These are phyloP conservation scores for Heteromormyrus szaboi DNA, from an alignment of 2,797 vertebrate genomes.

Conservation along the genomic window DNA sequence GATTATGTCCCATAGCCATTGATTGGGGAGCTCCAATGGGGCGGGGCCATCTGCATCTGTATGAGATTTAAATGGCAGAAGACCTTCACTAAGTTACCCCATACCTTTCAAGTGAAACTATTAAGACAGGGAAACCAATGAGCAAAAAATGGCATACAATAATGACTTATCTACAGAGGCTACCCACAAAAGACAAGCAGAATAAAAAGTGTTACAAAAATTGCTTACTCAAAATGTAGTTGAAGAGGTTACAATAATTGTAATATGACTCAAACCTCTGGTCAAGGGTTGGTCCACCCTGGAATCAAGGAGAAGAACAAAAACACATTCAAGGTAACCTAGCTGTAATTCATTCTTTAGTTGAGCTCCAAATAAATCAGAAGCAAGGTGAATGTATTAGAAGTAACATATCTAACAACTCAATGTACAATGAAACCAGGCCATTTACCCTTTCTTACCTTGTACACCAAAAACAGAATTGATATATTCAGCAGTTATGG, in stretches of 20 bases:
- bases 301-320: constrained; percentile 27
- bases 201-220: not conserved
- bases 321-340: not conserved
- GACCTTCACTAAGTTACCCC: constrained; percentile 12
- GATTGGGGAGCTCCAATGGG: constrained; percentile 92
- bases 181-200: not conserved
- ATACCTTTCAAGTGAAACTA: not conserved
- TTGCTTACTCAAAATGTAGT: constrained; percentile 94
- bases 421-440: not conserved
- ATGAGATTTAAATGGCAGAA: constrained; percentile 24
- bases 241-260: constrained; percentile 99
- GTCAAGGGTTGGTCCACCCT: constrained; percentile 93
- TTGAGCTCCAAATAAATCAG: not conserved
- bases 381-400: not conserved
- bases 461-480: not conserved
- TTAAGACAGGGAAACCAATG: not conserved
- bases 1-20: constrained; percentile 99
- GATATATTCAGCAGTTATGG: not conserved
- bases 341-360: not conserved
- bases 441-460: not conserved
- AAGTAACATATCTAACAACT: not conserved
- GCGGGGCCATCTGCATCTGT: constrained; percentile 95
- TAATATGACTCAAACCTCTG: constrained; percentile 98
- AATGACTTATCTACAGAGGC: not conserved
- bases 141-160: not conserved